Base-by-base conservation (phyloP, 2,888 invertebrate genomes). In the Acronicta alni region DNA sequence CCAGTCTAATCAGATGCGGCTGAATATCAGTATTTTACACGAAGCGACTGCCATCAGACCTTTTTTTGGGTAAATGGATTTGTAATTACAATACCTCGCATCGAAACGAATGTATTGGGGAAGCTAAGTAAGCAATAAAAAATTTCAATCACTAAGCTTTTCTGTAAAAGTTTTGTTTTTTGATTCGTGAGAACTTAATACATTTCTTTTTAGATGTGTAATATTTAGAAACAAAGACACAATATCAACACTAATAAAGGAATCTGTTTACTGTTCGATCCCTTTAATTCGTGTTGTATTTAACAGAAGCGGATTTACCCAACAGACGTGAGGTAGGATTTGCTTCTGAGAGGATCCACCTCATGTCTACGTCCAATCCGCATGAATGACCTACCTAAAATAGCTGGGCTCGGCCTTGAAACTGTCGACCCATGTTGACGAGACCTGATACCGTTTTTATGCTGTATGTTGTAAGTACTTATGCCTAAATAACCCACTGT, bases 331-430 rank as follows among this genome's bases (percentile, higher is more conserved):
- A 5, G 8, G 12, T 15, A 55, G n/a, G 41, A 55, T 43, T 15
- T 26, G n/a, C 20, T 41, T 17, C 39, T 18, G 10, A 30, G 39
- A 51, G 47, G 56, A 70, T 70, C 37, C 43, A 23, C 20, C 10
- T 37, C 14, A 17, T n/a, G 9, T 41, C 45, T 48, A 48, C 45
- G 66, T 41, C 23, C 12, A 12, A 30, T 12, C 0, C 30, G 30
- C 26, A 26, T 4, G 38, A 46, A 38, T 26, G 44, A 38, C 47
- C 47, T 44, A n/a, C 16, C 35, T 43, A 17, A 43, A 43, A 47
- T 14, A 37, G 16, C 52, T 47, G 15, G 0, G 18, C 46, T 16
- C 64, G 66, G 57, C 71, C 37, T 26, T 45, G 12, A 47, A 47
- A 49, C 16, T 14, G 1, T 10, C 10, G n/a, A 35, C 4, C 32